phyloP scores from a whole-genome alignment of 2,797 vertebrate genomes.

The Psittacula derbiana region DNA sequence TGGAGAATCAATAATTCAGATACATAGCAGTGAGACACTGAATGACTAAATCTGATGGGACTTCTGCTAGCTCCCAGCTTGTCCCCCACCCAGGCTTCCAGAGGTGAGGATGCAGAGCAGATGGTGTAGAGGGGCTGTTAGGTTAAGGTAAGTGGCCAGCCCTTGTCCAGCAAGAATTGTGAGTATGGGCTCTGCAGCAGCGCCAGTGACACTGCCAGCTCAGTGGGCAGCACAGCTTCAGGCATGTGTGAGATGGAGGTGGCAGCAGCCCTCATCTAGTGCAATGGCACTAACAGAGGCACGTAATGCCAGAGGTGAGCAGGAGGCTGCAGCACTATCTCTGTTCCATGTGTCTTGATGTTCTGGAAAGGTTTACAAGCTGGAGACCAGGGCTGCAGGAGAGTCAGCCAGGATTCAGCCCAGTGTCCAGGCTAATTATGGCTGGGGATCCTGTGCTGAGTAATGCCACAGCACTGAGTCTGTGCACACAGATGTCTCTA shows the following conservation, averaged over 20 bases:
- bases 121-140: background rate
- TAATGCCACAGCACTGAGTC: background rate
- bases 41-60: background rate
- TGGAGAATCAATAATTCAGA: background rate
- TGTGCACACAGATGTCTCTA: slow-evolving; percentile 40
- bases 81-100: background rate
- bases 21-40: background rate
- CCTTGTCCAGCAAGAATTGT: background rate
- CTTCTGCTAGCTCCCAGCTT: background rate
- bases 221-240: fast-evolving
- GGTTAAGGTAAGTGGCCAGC: background rate
- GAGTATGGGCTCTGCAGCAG: background rate
- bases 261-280: background rate
- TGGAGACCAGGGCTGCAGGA: background rate
- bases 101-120: background rate
- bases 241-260: background rate
- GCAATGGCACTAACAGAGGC: background rate
- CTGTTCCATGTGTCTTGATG: background rate
- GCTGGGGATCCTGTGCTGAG: background rate
- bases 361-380: background rate
- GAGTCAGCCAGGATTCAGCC: background rate
- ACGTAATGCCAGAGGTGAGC: background rate
- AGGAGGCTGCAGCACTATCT: background rate
- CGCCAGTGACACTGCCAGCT: background rate
- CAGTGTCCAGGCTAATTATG: background rate